Evolutionary conservation across 1,140 invertebrate genomes (phyloP), one percentile per base, ranked within the genome.

Genomic region (Atta colombica): DNA sequence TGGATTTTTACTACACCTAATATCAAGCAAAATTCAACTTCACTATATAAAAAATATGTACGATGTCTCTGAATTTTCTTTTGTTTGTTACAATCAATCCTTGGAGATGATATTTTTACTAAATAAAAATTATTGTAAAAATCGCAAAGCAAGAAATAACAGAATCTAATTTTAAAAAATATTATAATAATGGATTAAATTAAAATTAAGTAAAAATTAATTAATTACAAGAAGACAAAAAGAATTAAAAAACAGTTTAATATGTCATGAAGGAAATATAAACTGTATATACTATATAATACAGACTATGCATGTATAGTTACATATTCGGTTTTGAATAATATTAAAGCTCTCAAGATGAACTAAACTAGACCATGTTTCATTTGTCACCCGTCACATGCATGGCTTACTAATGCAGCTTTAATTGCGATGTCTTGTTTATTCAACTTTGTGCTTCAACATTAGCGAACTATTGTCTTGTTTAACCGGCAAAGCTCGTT

Each of bases 351-450:
- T 69, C 21, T 69, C 35, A 6, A 28, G 35, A 45, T 39, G 21
- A 55, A 58, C 16, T 31, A 25, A 60, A 49, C n/a, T 39, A 31
- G 35, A 49, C 49, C 5, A 31, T 16, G 14, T 5, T 25, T 69
- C 7, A 58, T 61, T 84, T 61, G 39, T 84, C 39, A n/a, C 0
- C 8, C 21, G 12, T 51, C 25, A n/a, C 18, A 49, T 35, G 25
- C 39, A 21, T 74, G 16, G 1, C 0, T 25, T 21, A 3, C 35
- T 82, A 82, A 82, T 49, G 55, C 25, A 61, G 16, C 1, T n/a
- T 51, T 49, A 84, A 74, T 74, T 74, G 55, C 14, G 39, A 61
- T 14, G 31, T 75, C 55, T 81, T 71, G 53, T 81, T 81, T 60
- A 71, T 3, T 12, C 18, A 1, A 39, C 35, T 74, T 74, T 61